Percentiles rank a stretch among this genome's conserved stretches.
These are phyloP conservation scores for Hydrozoanthus tunicans DNA, from an alignment of 64 coral and sea anemone genomes.

Conservation along the genomic window DNA sequence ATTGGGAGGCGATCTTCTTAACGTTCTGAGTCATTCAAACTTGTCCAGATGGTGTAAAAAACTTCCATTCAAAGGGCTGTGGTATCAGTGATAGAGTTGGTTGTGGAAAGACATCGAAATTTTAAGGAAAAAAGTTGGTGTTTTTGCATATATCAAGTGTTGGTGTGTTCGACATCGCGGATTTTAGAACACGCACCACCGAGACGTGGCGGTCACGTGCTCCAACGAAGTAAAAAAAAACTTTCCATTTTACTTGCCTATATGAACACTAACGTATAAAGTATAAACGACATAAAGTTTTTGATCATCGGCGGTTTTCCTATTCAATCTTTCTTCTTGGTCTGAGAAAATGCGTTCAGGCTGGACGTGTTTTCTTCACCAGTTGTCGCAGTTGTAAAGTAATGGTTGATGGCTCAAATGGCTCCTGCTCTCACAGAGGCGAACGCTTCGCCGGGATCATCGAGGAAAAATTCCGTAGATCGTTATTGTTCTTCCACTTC, in stretches of 20 bases:
- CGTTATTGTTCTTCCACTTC: constrained; percentile 88
- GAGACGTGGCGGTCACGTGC: constrained; percentile 99
- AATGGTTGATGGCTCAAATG: constrained; percentile 99
- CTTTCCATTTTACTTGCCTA: constrained; percentile 74
- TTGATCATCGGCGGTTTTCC: constrained; percentile 16
- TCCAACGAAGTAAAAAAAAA: constrained; percentile 87
- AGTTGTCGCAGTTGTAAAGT: constrained; percentile 92
- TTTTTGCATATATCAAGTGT: constrained; percentile 99
- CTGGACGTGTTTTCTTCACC: constrained; percentile 92
- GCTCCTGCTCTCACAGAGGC: constrained; percentile 98
- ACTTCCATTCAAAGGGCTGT: constrained; percentile 60
- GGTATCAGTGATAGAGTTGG: constrained; percentile 5
- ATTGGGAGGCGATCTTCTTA: constrained; percentile 31
- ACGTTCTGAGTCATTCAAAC: constrained; percentile 43
- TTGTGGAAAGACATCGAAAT: constrained; percentile 45
- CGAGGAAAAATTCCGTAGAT: constrained; percentile 96
- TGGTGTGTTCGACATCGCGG: constrained; percentile 89
- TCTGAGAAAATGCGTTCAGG: constrained; percentile 92
- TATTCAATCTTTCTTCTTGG: constrained; percentile 48
- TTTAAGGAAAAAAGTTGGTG: constrained; percentile 70
- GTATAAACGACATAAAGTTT: constrained; percentile 51
- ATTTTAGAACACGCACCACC: constrained; percentile 97
- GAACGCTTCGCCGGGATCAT: constrained; percentile 97
- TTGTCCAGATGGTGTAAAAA: constrained; percentile 62
- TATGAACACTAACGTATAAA: constrained; percentile 68